Percentiles rank a stretch among this genome's conserved stretches.
Conservation (phyloP, 2,113 vertebrate species). For the Halichoeres trimaculatus region DNA sequence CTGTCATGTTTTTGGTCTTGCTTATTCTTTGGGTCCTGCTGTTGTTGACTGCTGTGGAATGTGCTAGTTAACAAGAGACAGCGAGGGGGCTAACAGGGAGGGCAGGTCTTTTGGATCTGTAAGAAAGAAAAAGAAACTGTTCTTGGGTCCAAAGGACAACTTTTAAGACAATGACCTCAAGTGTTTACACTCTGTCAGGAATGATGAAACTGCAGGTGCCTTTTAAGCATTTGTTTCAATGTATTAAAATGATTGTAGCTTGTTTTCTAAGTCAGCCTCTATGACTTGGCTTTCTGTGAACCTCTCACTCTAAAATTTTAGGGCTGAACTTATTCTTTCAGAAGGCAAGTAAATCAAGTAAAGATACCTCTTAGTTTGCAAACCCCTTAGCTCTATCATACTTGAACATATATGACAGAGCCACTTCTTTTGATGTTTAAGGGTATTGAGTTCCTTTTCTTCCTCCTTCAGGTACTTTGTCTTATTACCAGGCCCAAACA, state of each 20-base stretch:
- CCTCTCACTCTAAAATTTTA: background rate
- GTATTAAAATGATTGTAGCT: background rate
- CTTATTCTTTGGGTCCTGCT: background rate
- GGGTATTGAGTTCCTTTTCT: constrained; percentile 12
- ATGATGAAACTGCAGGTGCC: constrained; percentile 13
- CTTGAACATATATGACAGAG: background rate
- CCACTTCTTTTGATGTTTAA: background rate
- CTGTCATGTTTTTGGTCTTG: constrained; percentile 13
- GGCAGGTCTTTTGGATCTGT: background rate
- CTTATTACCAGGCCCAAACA: constrained; percentile 16
- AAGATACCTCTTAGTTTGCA: background rate
- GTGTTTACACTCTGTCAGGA: constrained; percentile 40
- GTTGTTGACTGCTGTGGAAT: constrained; percentile 51
- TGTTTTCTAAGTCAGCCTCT: constrained; percentile 8
- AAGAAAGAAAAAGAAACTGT: constrained; percentile 1
- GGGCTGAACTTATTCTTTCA: background rate
- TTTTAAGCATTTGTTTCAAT: constrained; percentile 41
- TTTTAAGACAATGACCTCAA: constrained; percentile 37
- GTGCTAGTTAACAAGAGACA: constrained; percentile 48
- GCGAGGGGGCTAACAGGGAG: constrained; percentile 22
- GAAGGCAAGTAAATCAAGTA: background rate
- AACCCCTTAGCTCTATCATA: background rate
- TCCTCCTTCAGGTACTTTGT: constrained; percentile 25
- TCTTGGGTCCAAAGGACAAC: constrained; percentile 55
- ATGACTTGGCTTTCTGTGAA: background rate